A percentile compares a stretch with the other conserved stretches of the same genome.
Conservation (phyloP, 2,797 vertebrate genomes). For the Gallinago solitaria region DNA sequence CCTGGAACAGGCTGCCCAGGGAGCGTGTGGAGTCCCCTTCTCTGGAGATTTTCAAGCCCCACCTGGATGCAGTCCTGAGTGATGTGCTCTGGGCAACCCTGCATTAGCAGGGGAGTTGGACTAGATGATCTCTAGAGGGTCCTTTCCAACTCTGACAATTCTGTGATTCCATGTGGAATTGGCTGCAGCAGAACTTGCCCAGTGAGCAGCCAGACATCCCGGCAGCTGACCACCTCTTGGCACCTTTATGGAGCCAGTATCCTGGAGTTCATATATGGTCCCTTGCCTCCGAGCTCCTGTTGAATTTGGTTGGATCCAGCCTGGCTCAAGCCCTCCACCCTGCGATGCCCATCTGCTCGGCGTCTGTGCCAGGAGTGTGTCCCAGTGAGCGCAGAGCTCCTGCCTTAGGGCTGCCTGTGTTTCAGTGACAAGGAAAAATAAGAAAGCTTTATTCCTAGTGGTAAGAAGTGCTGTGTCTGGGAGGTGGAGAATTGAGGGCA, state of each 20-base stretch:
- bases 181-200: neutral
- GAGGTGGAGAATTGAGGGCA: neutral
- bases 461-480: neutral
- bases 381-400: neutral
- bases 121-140: too few relatives aligned
- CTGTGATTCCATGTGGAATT: neutral
- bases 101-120: too few relatives aligned
- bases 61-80: too few relatives aligned
- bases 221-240: neutral
- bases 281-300: neutral
- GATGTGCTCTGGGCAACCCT: too few relatives aligned
- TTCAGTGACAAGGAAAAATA: neutral
- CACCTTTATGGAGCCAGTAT: neutral
- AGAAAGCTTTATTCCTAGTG: neutral
- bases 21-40: too few relatives aligned
- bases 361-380: rapidly evolving
- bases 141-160: too few relatives aligned
- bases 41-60: too few relatives aligned
- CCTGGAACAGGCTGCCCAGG: too few relatives aligned
- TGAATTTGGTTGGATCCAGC: neutral
- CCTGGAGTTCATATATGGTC: neutral
- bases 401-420: neutral
- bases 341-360: neutral
- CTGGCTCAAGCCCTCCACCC: neutral
- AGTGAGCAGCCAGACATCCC: neutral